Conservation (phyloP, 2,113 vertebrate species). For the Anoplopoma fimbria region DNA sequence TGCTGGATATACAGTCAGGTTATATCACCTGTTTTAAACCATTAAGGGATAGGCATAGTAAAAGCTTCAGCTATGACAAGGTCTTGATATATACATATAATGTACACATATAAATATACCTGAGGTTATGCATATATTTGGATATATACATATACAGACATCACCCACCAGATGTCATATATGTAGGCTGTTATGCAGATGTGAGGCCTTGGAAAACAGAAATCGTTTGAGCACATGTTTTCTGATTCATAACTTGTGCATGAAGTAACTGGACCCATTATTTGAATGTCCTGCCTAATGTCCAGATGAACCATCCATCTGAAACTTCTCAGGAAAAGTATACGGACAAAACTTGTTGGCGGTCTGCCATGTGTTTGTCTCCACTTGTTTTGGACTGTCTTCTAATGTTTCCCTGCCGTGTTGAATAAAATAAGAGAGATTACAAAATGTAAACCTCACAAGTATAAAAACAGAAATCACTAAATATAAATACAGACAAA, state of each 20-base stretch:
- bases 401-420: constrained; percentile 9
- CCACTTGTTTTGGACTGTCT: constrained; percentile 9
- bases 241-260: constrained; percentile 66
- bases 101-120: constrained; percentile 1
- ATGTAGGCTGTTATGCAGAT: constrained; percentile 56
- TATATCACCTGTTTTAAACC: not conserved
- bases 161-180: constrained; percentile 28
- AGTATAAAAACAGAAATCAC: constrained; percentile 46
- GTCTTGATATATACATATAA: not conserved
- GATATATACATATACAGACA: constrained; percentile 35
- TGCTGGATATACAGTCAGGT: not conserved
- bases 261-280: constrained; percentile 66
- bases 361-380: constrained; percentile 16
- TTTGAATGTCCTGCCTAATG: constrained; percentile 56
- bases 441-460: constrained; percentile 25
- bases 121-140: constrained; percentile 27
- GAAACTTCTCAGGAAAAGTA: constrained; percentile 34
- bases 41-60: constrained; percentile 6
- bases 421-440: constrained; percentile 3
- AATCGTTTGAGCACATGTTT: constrained; percentile 61
- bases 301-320: constrained; percentile 51
- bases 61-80: not conserved
- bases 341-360: constrained; percentile 26
- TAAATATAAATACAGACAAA: constrained; percentile 41
- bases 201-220: constrained; percentile 53